Base-by-base conservation (phyloP, 2,888 invertebrate species). In the Sialis lutaria region DNA sequence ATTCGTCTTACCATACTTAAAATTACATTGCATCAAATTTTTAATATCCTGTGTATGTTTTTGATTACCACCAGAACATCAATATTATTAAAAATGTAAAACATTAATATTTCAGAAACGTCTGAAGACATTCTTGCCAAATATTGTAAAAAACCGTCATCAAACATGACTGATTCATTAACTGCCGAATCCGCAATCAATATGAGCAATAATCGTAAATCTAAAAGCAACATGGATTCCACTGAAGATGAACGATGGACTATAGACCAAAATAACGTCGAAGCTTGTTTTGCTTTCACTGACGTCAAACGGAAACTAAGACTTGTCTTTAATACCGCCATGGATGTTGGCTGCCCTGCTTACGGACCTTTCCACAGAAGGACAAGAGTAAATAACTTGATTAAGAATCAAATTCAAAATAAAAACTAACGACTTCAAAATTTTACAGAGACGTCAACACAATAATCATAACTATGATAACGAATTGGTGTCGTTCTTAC, bases 121-220 rank as follows among this genome's bases (percentile, higher is more conserved):
- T 82, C 86, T 0, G 93, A 95, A 58, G 92, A 95, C 59, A 96
- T 96, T 59, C 72, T 96, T 54, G 95, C 90, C 40, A 96, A 95
- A 66, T 96, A 96, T 67, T 73, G 93, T 4, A 74, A 79, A 53
- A 78, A 81, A 61, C 71, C 75, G 48, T 73, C 75, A 51, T 69
- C 66, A 12, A 71, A 70, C 46, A 70, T 70, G 33, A 12, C 12
- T 10, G 72, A 70, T 53, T 70, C 70, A 48, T 51, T 53, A 33
- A 51, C 53, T 7, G 52, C 52, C 33, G 69, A 71, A 6, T 64
- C 65, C 5, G 64, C 63, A 42, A 65, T 62, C 49, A 61, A 59
- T 51, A 60, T 62, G 4, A 63, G 63, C 42, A 65, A 62, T 49
- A 61, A 59, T 51, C 59, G 30, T 31, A 50, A 49, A 42, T 44